Conservation (phyloP, 2,888 invertebrate species). For the Neoaliturus tenellus region DNA sequence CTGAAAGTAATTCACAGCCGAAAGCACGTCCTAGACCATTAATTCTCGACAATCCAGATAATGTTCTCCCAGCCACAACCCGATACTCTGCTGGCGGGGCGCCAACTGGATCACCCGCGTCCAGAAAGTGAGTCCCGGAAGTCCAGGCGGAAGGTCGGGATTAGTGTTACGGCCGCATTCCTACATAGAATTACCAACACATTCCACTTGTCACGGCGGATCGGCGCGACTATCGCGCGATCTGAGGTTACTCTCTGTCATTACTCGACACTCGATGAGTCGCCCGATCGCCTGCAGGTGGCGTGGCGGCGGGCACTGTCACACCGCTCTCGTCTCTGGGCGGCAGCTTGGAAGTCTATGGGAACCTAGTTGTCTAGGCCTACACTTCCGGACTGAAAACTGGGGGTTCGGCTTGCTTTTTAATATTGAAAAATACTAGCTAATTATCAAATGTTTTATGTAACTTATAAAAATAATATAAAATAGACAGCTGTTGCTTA, state of each 20-base stretch:
- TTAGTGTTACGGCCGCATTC: conserved; percentile 34
- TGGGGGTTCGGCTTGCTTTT: too few species aligned
- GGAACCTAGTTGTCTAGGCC: too few species aligned
- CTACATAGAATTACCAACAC: conserved; percentile 33
- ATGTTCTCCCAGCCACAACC: neutral
- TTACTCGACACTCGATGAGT: neutral
- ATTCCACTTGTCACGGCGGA: conserved; percentile 16
- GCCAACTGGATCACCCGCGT: conserved; percentile 24
- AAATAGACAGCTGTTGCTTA: too few species aligned
- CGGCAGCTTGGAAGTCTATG: too few species aligned
- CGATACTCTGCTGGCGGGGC: conserved; percentile 17
- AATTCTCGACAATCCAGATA: neutral
- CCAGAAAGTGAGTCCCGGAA: conserved; percentile 34
- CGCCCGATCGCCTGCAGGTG: neutral
- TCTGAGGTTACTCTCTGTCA: conserved; percentile 1
- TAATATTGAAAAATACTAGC: too few species aligned
- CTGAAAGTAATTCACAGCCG: neutral
- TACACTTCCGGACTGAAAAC: too few species aligned
- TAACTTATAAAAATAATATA: too few species aligned
- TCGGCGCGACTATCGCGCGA: neutral
- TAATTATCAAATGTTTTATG: too few species aligned
- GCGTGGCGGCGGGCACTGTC: neutral
- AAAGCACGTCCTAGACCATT: neutral
- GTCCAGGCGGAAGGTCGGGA: neutral
- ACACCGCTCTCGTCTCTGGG: too few species aligned